Base-by-base conservation (phyloP, 1,140 invertebrate genomes). In the Nymphalis io region DNA sequence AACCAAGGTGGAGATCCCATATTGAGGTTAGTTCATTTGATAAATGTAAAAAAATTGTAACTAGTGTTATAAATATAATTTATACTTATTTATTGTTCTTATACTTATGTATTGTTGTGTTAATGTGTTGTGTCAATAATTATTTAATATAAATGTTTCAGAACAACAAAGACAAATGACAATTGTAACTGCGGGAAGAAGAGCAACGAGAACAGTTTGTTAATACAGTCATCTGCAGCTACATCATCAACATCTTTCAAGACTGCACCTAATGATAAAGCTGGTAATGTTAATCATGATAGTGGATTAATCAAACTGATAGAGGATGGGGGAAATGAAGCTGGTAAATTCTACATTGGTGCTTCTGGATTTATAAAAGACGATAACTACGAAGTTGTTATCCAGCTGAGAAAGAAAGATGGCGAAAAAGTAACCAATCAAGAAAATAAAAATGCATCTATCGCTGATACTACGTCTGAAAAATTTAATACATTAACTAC, bases 351-450 rank as follows among this genome's bases (percentile, higher is more conserved):
- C 62, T 90, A 85, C 58, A 83, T 91, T 27, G 89, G 88, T 51
- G 83, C 88, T 21, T 80, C 85, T 16, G 86, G 86, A 5, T 84
- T 88, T 44, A 72, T 90, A 16, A 88, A 88, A 80, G 76, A 89
- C 63, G 81, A 90, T 48, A 83, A 81, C 6, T 91, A 89, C 60
- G 89, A 91, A 84, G 86, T 91, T 16, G 72, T 90, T 10, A 91
- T 91, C 73, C 87, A 91, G 57, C 70, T 91, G 15, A 83, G 85
- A 60, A 90, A 89, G 61, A 91, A 89, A 74, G 85, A 86, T 13
- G 68, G 60, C 11, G 76, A 75, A 55, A 82, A 76, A 68, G 55
- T 23, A 12, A 55, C 51, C 20, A 39, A 42, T 15, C 23, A 38
- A 18, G 42, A 48, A 44, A 27, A 16, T 18, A 33, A 44, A 16